Evolutionary conservation across 1,140 invertebrate genomes (phyloP), one percentile per base, ranked within the genome.

Genomic region (Bombus picipes): DNA sequence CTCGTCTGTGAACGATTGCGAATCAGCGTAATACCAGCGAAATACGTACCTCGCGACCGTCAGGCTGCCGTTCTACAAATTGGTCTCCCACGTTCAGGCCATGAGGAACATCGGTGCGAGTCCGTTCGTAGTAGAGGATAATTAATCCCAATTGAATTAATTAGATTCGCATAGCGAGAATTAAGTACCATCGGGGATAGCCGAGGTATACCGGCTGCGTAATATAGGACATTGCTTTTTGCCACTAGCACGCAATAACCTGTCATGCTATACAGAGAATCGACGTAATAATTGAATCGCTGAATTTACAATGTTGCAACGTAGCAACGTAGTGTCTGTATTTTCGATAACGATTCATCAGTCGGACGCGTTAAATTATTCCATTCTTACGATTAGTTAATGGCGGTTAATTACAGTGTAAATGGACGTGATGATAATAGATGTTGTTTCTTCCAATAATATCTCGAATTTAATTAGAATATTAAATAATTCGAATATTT

Each of bases 61-160:
- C 57, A 68, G 62, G 34, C 57, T 39, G 43, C 57, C 77, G 53
- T 88, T 77, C 71, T 34, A 53, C 79, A 86, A 90, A 90, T 89
- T 83, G 76, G 62, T 78, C 65, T 66, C 57, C 39, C 68, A 59
- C 83, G 79, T 73, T 25, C 70, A 78, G 73, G 68, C 83, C 47
- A 37, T 3, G 79, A 43, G 57, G 53, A 37, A 66, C 65, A 47
- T 28, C 39, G 59, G 62, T 12, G 47, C 34, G 57, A n/a, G 53
- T n/a, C 28, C 8, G 59, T 65, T 72, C 75, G 34, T 66, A 43
- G 5, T 53, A 43, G 34, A 62, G 62, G 62, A 89, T 86, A 86
- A 90, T 90, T 90, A 86, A 90, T 90, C 71, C 80, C 82, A 80
- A 90, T 90, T 90, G 86, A 90, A 87, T 90, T 90, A 88, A 90